These are phyloP conservation scores for Aporophyla nigra DNA, from an alignment of 2,888 invertebrate species.

Conservation along the genomic window DNA sequence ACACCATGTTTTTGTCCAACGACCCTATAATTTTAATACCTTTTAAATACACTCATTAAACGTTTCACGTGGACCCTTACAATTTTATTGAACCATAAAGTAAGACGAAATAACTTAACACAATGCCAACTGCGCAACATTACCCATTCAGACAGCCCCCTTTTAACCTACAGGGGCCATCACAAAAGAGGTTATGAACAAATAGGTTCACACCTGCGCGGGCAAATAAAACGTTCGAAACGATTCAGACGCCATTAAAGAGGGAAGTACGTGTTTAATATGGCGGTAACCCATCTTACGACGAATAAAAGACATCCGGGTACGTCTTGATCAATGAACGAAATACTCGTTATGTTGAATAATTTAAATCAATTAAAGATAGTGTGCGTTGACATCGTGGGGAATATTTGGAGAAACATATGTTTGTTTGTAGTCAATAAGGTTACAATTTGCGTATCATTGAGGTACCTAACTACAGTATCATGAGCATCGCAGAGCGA, in stretches of 20 bases:
- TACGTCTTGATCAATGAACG: slow-evolving; percentile 40
- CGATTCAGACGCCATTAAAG: slow-evolving; percentile 55
- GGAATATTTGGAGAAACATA: neutral
- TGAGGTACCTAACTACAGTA: neutral
- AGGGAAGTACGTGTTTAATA: slow-evolving; percentile 63
- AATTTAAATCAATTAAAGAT: slow-evolving; percentile 14
- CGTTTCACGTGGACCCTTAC: slow-evolving; percentile 15
- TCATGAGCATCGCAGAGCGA: neutral
- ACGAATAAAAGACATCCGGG: slow-evolving; percentile 61
- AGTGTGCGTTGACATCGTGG: neutral
- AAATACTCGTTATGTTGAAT: neutral
- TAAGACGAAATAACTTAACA: slow-evolving; percentile 25
- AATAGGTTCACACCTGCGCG: slow-evolving; percentile 61
- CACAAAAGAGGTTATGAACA: slow-evolving; percentile 47
- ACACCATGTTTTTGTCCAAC: neutral
- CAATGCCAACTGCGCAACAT: slow-evolving; percentile 41
- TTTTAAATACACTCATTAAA: slow-evolving; percentile 16
- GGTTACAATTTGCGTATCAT: neutral
- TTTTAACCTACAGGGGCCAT: slow-evolving; percentile 27
- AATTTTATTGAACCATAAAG: slow-evolving; percentile 36
- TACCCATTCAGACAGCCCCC: slow-evolving; percentile 32
- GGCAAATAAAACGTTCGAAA: slow-evolving; percentile 50
- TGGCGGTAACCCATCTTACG: slow-evolving; percentile 55
- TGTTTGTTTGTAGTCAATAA: too few relatives aligned
- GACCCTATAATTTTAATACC: slow-evolving; percentile 8